phyloP scores from a whole-genome alignment of 1,140 invertebrate species.

The Lamellibrachia luymesi region DNA sequence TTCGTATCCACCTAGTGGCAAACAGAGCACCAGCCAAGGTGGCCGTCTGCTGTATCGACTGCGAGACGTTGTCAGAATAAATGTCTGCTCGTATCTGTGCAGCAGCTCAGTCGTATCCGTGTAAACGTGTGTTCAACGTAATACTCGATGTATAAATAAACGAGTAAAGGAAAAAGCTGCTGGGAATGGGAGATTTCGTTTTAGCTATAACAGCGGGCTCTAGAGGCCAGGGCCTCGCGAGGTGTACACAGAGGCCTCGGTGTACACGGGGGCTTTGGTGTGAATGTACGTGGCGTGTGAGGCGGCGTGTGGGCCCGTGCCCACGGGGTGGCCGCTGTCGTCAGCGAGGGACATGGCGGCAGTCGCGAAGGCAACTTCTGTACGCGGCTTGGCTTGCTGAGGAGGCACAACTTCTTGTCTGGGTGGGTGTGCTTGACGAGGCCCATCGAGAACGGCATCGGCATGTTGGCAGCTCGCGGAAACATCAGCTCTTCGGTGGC shows the following conservation, averaged over 20 bases:
- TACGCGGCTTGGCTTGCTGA: neutral
- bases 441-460: neutral
- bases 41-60: too few relatives aligned
- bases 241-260: neutral
- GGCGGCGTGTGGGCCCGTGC: too few relatives aligned
- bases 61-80: neutral
- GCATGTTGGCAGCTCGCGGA: too few relatives aligned
- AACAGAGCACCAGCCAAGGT: neutral
- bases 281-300: neutral
- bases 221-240: neutral
- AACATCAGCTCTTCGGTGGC: neutral
- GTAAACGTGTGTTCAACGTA: too few relatives aligned
- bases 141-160: neutral
- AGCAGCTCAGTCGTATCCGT: too few relatives aligned
- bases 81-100: neutral
- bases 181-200: neutral
- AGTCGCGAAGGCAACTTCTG: too few relatives aligned
- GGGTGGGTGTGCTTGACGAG: neutral
- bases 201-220: neutral
- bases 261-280: neutral
- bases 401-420: neutral
- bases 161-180: neutral
- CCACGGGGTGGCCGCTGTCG: neutral
- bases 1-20: neutral
- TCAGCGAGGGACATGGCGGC: neutral